A percentile compares a stretch with the other conserved stretches of the same genome.
These are phyloP conservation scores for Dromas ardeola DNA, from an alignment of 2,113 vertebrate species.

Conservation along the genomic window DNA sequence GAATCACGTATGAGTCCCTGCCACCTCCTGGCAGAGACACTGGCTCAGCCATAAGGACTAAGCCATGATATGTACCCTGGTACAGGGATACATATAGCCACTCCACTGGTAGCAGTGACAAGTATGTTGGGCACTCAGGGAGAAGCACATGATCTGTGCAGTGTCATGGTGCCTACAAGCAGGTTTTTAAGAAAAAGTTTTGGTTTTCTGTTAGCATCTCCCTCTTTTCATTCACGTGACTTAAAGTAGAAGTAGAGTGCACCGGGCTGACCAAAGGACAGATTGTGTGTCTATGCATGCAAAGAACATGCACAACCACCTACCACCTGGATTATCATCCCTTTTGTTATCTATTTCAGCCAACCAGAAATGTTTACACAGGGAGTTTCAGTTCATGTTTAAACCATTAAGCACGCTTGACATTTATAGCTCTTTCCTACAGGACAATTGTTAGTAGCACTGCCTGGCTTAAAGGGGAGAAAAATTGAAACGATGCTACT, in stretches of 20 bases:
- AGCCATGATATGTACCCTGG: neutral
- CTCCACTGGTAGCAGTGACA: neutral
- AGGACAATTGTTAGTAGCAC: neutral
- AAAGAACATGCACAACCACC: neutral
- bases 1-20: neutral
- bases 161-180: neutral
- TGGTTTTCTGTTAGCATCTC: neutral
- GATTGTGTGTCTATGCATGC: neutral
- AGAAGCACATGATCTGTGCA: neutral
- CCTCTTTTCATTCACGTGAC: neutral
- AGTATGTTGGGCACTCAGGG: fast-evolving
- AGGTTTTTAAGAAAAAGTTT: neutral
- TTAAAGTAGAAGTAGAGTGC: neutral
- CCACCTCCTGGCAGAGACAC: neutral
- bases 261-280: neutral
- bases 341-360: neutral
- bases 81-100: fast-evolving
- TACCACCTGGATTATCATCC: neutral
- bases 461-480: neutral
- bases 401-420: neutral
- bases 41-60: neutral
- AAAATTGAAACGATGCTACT: neutral
- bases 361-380: neutral
- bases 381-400: neutral
- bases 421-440: neutral